Evolutionary conservation across 2,888 invertebrate species (phyloP).

Genomic region (Sinhomidia bicolor): DNA sequence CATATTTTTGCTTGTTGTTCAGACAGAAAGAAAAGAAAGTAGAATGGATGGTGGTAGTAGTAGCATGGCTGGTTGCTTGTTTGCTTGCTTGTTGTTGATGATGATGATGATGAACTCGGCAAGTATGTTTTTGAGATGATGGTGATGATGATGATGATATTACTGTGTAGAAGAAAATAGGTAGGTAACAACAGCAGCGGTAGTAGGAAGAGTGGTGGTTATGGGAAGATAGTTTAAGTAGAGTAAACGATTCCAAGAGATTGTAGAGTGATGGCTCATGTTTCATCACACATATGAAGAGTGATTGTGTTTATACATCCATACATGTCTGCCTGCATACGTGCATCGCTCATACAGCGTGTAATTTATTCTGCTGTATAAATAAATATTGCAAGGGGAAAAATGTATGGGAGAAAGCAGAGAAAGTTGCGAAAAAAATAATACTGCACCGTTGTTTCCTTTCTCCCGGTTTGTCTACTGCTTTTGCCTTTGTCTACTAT

Average conservation of each 20-base stretch:
- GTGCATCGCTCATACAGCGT: background rate
- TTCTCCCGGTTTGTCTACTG: too few relatives aligned
- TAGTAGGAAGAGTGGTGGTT: background rate
- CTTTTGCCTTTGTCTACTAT: too few relatives aligned
- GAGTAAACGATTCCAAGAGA: conserved; percentile 29
- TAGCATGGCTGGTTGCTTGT: background rate
- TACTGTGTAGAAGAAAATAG: background rate
- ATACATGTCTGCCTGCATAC: background rate
- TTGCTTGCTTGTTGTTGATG: background rate
- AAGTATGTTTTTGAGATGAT: background rate
- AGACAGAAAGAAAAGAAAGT: background rate
- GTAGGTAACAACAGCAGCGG: background rate
- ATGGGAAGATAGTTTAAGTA: conserved; percentile 17
- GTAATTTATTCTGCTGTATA: too few relatives aligned
- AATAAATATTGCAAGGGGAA: too few relatives aligned
- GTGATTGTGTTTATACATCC: conserved; percentile 1
- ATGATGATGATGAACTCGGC: background rate
- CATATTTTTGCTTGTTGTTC: conserved; percentile 12
- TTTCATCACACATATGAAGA: conserved; percentile 36
- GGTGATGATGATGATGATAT: background rate
- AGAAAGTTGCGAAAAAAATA: too few relatives aligned
- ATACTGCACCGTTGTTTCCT: too few relatives aligned
- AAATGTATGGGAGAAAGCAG: too few relatives aligned
- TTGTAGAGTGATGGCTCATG: conserved; percentile 53
- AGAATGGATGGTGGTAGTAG: background rate